These are phyloP conservation scores for Pseudoatta argentina DNA, from an alignment of 1,140 invertebrate species.

Conservation along the genomic window DNA sequence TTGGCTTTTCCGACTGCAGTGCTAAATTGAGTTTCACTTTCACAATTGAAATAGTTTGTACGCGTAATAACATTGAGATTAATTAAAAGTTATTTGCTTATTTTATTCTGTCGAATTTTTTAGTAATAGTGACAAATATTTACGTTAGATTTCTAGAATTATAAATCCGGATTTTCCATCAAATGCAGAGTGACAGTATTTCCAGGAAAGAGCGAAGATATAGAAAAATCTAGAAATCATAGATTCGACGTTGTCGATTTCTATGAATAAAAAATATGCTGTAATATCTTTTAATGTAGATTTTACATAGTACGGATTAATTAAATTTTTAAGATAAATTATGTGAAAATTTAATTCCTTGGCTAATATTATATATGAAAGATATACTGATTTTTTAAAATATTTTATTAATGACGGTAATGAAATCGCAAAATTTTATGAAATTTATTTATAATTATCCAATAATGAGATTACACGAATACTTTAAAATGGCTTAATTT, in stretches of 20 bases:
- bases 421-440: background rate
- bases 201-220: background rate
- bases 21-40: background rate
- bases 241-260: background rate
- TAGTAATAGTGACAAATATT: background rate
- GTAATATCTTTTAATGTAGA: constrained; percentile 2
- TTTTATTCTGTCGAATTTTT: constrained; percentile 1
- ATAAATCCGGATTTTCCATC: constrained; percentile 20
- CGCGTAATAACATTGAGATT: background rate
- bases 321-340: constrained; percentile 6
- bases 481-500: background rate
- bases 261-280: background rate
- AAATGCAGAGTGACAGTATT: constrained; percentile 5
- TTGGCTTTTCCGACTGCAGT: background rate
- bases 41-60: background rate
- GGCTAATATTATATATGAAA: background rate
- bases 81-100: background rate
- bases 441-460: constrained; percentile 6
- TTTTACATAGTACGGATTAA: background rate
- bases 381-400: background rate
- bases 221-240: background rate
- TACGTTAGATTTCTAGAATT: background rate
- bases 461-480: constrained; percentile 1
- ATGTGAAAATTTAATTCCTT: background rate
- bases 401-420: constrained; percentile 16